Evolutionary conservation across 64 coral and sea anemone genomes (phyloP).

Genomic region (Pachyseris speciosa): DNA sequence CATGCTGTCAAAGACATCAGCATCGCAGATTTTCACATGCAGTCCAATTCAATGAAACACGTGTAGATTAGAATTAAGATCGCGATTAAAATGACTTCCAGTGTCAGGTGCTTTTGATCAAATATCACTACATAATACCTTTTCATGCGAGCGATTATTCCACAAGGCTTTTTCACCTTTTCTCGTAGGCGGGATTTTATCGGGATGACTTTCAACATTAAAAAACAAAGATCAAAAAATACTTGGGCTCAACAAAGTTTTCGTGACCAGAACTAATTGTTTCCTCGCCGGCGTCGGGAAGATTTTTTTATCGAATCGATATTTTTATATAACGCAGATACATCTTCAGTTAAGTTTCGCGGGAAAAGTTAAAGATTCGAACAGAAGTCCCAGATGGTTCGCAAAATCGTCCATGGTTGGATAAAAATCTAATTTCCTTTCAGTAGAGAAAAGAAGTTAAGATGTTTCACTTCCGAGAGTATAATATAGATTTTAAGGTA

Average conservation of each 20-base stretch:
- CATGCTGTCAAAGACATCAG: constrained; percentile 28
- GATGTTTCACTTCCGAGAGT: neutral
- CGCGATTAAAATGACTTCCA: constrained; percentile 5
- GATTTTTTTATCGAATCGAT: neutral
- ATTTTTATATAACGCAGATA: too few species aligned
- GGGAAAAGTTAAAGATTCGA: constrained; percentile 8
- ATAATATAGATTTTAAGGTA: neutral
- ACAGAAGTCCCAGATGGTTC: neutral
- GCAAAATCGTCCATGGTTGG: neutral
- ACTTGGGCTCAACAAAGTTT: neutral
- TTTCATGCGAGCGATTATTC: constrained; percentile 17
- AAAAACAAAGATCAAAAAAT: neutral
- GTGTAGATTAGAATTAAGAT: constrained; percentile 24
- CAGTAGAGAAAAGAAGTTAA: neutral
- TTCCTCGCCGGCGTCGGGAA: neutral
- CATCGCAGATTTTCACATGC: constrained; percentile 26
- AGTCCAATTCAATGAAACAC: constrained; percentile 39
- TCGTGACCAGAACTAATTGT: neutral
- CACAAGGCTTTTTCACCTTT: neutral
- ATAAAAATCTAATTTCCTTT: neutral
- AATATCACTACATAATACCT: constrained; percentile 12
- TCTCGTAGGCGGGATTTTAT: neutral
- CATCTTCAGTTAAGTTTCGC: neutral
- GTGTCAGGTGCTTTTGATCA: constrained; percentile 36
- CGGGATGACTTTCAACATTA: neutral